Conservation (phyloP, 2,888 invertebrate genomes). For the Chalcosyrphus nemorum region DNA sequence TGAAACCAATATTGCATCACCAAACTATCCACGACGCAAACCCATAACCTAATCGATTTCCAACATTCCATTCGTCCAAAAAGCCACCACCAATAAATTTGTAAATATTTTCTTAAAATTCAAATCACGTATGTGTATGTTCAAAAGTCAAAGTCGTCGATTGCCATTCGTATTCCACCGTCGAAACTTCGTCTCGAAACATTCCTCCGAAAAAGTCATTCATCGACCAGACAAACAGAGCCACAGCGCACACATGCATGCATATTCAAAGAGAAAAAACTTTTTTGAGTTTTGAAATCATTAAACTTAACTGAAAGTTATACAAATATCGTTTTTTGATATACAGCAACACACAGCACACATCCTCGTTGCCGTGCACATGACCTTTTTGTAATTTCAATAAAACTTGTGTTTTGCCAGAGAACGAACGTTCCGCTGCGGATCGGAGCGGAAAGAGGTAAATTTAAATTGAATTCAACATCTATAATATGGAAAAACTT, state of each 20-base stretch:
- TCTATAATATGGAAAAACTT: conserved; percentile 35
- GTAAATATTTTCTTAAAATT: conserved; percentile 26
- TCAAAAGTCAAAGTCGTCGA: conserved; percentile 44
- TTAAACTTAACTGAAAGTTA: conserved; percentile 1
- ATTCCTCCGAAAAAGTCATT: not conserved
- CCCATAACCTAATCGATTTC: conserved; percentile 15
- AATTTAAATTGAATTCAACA: not conserved
- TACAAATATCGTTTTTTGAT: conserved; percentile 10
- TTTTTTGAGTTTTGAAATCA: conserved; percentile 11
- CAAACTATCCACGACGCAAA: not conserved
- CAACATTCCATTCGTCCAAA: conserved; percentile 18
- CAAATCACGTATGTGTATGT: conserved; percentile 46
- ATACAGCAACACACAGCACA: not conserved
- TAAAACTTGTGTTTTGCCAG: not conserved
- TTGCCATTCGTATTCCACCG: conserved; percentile 8
- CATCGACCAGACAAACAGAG: not conserved
- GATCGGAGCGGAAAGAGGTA: too few species aligned
- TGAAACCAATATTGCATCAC: conserved; percentile 24
- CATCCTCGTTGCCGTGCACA: not conserved
- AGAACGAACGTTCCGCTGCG: not conserved
- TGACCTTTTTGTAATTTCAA: conserved; percentile 21
- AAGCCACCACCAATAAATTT: conserved; percentile 9
- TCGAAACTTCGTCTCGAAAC: not conserved
- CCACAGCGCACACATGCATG: not conserved
- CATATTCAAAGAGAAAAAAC: not conserved